phyloP scores from a whole-genome alignment of 2,888 invertebrate genomes.

The Frankliniella intonsa region DNA sequence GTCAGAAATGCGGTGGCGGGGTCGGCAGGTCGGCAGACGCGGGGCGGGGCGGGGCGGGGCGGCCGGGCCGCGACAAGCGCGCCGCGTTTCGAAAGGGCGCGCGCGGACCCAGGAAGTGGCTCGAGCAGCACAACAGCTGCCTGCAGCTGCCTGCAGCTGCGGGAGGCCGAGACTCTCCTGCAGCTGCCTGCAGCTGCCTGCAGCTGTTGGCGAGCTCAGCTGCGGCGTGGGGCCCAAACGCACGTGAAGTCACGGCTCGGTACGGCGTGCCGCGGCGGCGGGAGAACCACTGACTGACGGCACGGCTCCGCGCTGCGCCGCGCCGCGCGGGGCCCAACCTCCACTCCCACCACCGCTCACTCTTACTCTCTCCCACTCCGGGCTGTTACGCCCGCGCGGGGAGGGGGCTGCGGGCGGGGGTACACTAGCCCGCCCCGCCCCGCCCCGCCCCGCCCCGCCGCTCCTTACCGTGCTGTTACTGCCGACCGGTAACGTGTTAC shows the following conservation, averaged over 20 bases:
- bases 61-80: neutral
- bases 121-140: neutral
- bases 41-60: neutral
- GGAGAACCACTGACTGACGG: neutral
- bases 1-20: neutral
- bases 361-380: conserved; percentile 35
- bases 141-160: neutral
- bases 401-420: neutral
- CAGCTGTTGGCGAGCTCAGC: no score
- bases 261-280: neutral
- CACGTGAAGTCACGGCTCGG: neutral
- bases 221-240: neutral
- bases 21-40: neutral
- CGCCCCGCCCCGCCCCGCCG: no score
- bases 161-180: neutral
- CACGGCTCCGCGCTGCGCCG: neutral
- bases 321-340: neutral
- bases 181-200: no score
- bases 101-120: neutral
- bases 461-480: neutral
- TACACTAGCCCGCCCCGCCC: neutral
- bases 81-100: no score
- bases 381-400: conserved; percentile 36
- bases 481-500: conserved; percentile 34
- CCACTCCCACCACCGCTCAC: conserved; percentile 1